Evolutionary conservation across 2,797 vertebrate genomes (phyloP), one percentile per base, ranked within the genome.

Genomic region (Bovichtus diacanthus): DNA sequence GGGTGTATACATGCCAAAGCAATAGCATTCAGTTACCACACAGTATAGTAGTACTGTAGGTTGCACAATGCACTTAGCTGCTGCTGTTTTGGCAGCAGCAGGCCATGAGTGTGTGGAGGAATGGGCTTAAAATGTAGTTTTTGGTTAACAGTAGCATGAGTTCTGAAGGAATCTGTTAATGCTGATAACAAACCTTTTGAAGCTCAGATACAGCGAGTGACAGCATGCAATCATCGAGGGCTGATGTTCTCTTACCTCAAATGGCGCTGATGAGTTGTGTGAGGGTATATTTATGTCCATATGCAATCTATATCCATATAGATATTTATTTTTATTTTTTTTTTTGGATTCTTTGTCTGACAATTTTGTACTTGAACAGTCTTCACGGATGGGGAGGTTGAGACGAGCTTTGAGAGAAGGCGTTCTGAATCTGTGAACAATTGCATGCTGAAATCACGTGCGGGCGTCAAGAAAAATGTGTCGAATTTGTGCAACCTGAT

Each of bases 361-460:
- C 66, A 73, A 88, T 94, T 94, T 93, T 93, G 84, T 93, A 93
- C 90, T 89, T 90, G 65, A 81, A 81, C 63, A 75, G 75, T 89
- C 77, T 84, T 81, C 49, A 47, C 27, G 31, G 36, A 59, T 25
- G 72, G 70, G 77, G 56, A 74, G 51, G 71, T 83, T 74, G 53
- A 81, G 74, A 60, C 23, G 15, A 74, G 60, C 51, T 75, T 71
- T 72, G 46, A 76, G 29, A 43, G 55, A 67, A 21, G 46, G 38
- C 10, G 34, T 65, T 68, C 36, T 74, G 70, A 76, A 78, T 69
- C 23, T 63, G 61, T 53, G 49, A 29, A 55, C 53, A 61, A 73
- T 81, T 63, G 54, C n/a, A 70, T 34, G 38, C 43, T 49, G 15
- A 75, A 80, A 55, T 72, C 68, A 49, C 41, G 72, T 70, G 74